Percentiles rank a stretch among this genome's conserved stretches.
Evolutionary conservation across 2,888 invertebrate species (phyloP).

Genomic region (Harpalus rufipes): DNA sequence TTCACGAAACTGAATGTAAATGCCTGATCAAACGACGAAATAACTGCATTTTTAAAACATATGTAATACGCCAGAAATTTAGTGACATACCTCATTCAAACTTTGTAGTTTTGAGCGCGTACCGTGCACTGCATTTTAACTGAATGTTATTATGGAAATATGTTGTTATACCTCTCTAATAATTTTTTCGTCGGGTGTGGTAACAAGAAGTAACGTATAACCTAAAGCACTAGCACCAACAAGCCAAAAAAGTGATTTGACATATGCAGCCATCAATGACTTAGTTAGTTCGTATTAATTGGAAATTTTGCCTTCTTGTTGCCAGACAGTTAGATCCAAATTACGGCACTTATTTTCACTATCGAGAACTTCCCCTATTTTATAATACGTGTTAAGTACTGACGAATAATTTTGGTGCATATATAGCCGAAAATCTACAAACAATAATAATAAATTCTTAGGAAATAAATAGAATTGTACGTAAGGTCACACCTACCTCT

Average conservation of each 20-base stretch:
- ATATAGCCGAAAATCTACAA: constrained; percentile 85
- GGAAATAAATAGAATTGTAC: constrained; percentile 1
- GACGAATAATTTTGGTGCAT: constrained; percentile 83
- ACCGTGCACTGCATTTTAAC: no score
- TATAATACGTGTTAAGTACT: constrained; percentile 85
- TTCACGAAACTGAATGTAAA: no score
- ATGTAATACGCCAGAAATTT: no score
- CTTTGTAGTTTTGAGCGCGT: no score
- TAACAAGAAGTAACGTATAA: constrained; percentile 80
- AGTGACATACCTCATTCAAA: no score
- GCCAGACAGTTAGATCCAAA: constrained; percentile 81
- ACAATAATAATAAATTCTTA: constrained; percentile 55
- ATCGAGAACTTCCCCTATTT: constrained; percentile 82
- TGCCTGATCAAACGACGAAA: no score
- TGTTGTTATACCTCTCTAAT: constrained; percentile 70
- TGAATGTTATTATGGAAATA: constrained; percentile 45
- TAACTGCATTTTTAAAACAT: no score
- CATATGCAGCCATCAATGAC: constrained; percentile 76
- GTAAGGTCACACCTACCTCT: constrained; percentile 80
- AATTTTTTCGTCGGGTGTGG: constrained; percentile 78
- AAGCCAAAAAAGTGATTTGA: constrained; percentile 81
- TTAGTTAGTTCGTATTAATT: constrained; percentile 75
- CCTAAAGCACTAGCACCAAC: constrained; percentile 81
- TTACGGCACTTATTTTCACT: constrained; percentile 78
- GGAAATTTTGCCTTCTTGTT: constrained; percentile 78